These are phyloP conservation scores for Chrysolina americana DNA, from an alignment of 2,888 invertebrate species.

Conservation along the genomic window DNA sequence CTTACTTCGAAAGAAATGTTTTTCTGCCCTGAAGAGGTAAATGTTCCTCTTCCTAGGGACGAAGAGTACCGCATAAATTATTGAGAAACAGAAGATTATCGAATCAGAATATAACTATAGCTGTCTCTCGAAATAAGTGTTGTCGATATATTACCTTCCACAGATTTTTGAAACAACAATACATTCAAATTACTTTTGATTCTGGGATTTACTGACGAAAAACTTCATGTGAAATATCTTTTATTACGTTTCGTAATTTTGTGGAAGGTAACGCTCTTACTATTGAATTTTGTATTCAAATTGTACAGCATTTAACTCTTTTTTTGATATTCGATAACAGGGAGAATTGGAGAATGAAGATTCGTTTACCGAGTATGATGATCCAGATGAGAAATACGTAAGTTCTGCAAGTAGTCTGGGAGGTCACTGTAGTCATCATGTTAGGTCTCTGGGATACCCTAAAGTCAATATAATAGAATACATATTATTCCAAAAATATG, in stretches of 20 bases:
- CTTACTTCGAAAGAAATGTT: too few species aligned
- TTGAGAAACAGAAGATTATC: too few species aligned
- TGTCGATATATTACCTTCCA: neutral
- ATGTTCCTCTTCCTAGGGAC: too few species aligned
- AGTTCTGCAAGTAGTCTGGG: slow-evolving; percentile 15
- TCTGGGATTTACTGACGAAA: too few species aligned
- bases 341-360: neutral
- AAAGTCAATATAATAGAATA: neutral
- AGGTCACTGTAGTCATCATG: neutral
- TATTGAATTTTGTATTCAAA: neutral
- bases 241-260: too few species aligned
- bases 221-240: too few species aligned
- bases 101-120: too few species aligned
- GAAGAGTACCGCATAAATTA: too few species aligned
- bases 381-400: slow-evolving; percentile 38
- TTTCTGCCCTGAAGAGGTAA: too few species aligned
- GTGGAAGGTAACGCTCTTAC: neutral
- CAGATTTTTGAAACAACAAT: neutral
- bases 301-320: neutral
- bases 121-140: too few species aligned
- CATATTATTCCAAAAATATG: neutral
- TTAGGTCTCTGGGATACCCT: neutral
- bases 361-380: slow-evolving; percentile 11
- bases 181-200: too few species aligned
- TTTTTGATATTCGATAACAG: slow-evolving; percentile 2